These are phyloP conservation scores for Alexandromys fortis DNA, from an alignment of 2,113 vertebrate genomes.

Conservation along the genomic window DNA sequence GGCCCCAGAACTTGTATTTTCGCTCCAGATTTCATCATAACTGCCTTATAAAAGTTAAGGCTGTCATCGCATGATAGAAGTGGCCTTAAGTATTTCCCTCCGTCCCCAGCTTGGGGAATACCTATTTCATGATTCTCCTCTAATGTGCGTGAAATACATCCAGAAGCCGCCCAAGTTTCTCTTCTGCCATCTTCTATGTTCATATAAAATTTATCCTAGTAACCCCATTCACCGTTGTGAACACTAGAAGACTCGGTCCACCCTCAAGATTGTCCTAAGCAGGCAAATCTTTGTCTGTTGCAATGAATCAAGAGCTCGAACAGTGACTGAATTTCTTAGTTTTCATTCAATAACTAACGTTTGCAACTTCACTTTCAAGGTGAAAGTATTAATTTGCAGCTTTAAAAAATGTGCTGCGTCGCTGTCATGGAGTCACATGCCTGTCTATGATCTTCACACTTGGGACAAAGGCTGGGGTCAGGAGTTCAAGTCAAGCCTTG, in stretches of 20 bases:
- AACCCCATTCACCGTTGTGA: not conserved
- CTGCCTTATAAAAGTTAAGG: not conserved
- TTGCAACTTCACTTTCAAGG: constrained; percentile 31
- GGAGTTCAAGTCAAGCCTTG: not conserved
- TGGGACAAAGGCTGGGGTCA: not conserved
- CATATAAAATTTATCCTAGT: not conserved
- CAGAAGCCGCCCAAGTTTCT: not conserved
- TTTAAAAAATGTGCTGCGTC: not conserved
- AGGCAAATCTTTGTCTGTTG: not conserved
- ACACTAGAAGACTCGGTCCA: not conserved
- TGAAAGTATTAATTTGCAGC: not conserved
- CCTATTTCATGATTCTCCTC: not conserved
- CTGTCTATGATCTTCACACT: not conserved
- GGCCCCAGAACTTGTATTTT: not conserved
- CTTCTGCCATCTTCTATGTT: not conserved
- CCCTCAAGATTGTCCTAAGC: not conserved
- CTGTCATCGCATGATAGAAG: not conserved
- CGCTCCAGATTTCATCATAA: not conserved
- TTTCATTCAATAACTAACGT: constrained; percentile 31
- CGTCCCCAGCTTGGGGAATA: not conserved
- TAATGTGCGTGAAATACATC: not conserved
- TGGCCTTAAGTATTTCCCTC: not conserved
- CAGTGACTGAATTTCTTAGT: constrained; percentile 11
- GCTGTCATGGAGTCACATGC: not conserved
- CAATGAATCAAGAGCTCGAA: not conserved